A percentile compares a stretch with the other conserved stretches of the same genome.
Conservation (phyloP, 1,140 invertebrate species). For the Diplogasteroides magnus region DNA sequence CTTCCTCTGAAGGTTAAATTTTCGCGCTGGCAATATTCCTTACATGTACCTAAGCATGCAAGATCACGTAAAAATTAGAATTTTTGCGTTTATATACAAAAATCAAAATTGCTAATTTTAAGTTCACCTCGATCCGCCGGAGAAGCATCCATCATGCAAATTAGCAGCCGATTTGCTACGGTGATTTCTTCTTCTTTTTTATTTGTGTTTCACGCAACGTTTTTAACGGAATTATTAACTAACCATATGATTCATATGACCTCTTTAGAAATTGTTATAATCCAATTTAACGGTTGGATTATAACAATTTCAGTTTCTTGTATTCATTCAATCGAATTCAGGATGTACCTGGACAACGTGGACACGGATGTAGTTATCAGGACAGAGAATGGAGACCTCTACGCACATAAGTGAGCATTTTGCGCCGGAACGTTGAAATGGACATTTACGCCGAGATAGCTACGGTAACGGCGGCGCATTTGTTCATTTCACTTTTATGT, state of each 20-base stretch:
- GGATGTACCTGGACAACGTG: conserved; percentile 43
- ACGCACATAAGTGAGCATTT: conserved; percentile 35
- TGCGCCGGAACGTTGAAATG: background rate
- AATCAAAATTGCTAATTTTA: too few species aligned
- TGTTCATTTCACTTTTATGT: too few species aligned
- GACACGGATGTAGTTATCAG: conserved; percentile 42
- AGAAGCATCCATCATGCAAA: conserved; percentile 33
- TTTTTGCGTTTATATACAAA: background rate
- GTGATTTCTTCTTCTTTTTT: too few species aligned
- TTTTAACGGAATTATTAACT: too few species aligned
- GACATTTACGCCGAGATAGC: too few species aligned
- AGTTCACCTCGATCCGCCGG: conserved; percentile 12
- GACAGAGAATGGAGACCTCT: conserved; percentile 37
- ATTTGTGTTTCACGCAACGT: too few species aligned
- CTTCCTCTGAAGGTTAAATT: conserved; percentile 23
- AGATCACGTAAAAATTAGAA: background rate
- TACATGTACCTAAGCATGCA: background rate
- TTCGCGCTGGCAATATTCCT: conserved; percentile 2
- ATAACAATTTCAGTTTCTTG: too few species aligned
- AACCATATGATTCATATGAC: too few species aligned
- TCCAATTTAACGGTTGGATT: too few species aligned
- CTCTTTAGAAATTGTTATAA: too few species aligned
- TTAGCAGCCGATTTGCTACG: conserved; percentile 46
- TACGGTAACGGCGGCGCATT: too few species aligned
- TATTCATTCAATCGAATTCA: too few species aligned